These are phyloP conservation scores for Nipponia nippon DNA, from an alignment of 2,113 vertebrate genomes.

Conservation along the genomic window DNA sequence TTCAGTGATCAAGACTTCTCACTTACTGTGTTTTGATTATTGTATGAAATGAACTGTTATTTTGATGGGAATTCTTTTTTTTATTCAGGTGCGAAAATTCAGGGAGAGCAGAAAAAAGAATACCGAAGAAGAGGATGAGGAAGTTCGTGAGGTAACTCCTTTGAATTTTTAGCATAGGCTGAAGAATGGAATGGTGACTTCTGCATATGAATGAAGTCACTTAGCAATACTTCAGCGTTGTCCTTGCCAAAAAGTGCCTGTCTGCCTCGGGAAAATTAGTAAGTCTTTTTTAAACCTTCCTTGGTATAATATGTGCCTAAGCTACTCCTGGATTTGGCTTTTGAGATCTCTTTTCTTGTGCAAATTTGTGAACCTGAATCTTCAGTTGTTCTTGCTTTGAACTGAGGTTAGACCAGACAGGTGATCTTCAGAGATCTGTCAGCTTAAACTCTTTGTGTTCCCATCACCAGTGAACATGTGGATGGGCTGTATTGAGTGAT, in stretches of 20 bases:
- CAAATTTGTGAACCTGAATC: not conserved
- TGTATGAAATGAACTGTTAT: not conserved
- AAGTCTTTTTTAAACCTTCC: not conserved
- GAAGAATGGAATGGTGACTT: not conserved
- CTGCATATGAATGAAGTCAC: not conserved
- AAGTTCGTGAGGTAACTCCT: slow-evolving; percentile 85
- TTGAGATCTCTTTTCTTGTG: not conserved
- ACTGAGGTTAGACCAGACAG: not conserved
- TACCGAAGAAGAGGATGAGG: slow-evolving; percentile 86
- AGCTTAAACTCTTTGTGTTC: not conserved
- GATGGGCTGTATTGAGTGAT: not conserved
- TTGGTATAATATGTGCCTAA: not conserved
- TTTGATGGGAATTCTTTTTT: not conserved
- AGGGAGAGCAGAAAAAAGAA: slow-evolving; percentile 88
- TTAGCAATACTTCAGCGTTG: not conserved
- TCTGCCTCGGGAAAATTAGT: not conserved
- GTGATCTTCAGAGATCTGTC: not conserved
- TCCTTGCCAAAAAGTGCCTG: not conserved
- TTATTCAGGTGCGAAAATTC: slow-evolving; percentile 80
- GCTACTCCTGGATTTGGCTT: not conserved
- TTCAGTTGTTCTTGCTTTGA: not conserved
- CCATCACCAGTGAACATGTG: not conserved
- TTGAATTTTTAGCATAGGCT: not conserved
- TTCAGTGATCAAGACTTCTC: not conserved
- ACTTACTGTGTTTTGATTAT: not conserved